Evolutionary conservation across 2,797 vertebrate species (phyloP), one percentile per base, ranked within the genome.

Genomic region (Brachyalestes nurse): DNA sequence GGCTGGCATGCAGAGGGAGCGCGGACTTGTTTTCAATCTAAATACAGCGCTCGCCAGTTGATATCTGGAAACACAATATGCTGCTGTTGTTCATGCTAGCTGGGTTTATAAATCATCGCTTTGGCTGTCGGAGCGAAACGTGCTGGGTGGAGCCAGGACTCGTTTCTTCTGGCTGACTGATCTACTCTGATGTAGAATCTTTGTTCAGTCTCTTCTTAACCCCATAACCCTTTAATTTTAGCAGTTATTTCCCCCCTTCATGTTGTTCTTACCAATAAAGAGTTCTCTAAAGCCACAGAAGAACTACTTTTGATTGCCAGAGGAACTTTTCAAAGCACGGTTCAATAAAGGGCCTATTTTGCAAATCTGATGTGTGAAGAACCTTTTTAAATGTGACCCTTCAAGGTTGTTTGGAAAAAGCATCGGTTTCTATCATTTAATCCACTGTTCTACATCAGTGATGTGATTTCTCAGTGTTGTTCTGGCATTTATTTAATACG

Each of bases 11-110:
- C 55, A 40, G 38, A 72, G 73, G 78, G 72, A 42, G 66, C 57
- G 5, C 61, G 80, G 66, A 86, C 78, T 82, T 82, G 74, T 86
- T 80, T 84, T 75, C 82, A 78, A 65, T 77, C 80, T 78, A 82
- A 86, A 86, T 80, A 70, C 75, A 28, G 75, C 51, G 60, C 55
- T 70, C 10, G 57, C 60, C 70, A 84, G 85, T 82, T 82, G 78
- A 79, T 84, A 82, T 81, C 82, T 82, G 70, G 79, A 82, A 82
- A 84, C 73, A 80, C 82, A 82, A 84, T 84, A 84, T 82, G 72
- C 72, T 72, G 55, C 65, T 67, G 28, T 62, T 75, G 70, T 80
- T 79, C 71, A 79, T 76, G 65, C 79, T 76, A 53, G 79, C 53
- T 57, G 57, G 72, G 79, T 77, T 76, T 71, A 82, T 84, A 81